phyloP scores from a whole-genome alignment of 2,797 vertebrate genomes.

The Paedocypris micromegethes region DNA sequence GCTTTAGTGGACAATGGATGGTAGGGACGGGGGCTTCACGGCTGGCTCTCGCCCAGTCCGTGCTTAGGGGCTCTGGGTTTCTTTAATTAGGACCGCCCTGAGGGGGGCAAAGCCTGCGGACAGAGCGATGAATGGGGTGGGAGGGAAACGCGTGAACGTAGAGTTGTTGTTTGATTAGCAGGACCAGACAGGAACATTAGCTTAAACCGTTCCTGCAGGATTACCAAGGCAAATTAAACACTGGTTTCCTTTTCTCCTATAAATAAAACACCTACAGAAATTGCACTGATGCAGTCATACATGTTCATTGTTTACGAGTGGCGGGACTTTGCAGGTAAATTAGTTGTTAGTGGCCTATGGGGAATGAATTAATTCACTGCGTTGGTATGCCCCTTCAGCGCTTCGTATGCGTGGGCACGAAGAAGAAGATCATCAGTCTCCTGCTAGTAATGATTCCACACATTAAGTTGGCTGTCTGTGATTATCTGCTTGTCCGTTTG shows the following conservation, averaged over 20 bases:
- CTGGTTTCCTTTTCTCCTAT: not conserved
- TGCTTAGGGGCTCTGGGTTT: slow-evolving; percentile 69
- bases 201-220: slow-evolving; percentile 38
- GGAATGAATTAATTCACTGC: too few species aligned
- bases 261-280: not conserved
- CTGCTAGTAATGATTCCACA: too few species aligned
- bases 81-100: slow-evolving; percentile 75
- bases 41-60: slow-evolving; percentile 58
- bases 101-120: slow-evolving; percentile 63
- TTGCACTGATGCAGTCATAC: not conserved
- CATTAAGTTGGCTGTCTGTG: too few species aligned
- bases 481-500: too few species aligned
- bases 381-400: too few species aligned
- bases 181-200: slow-evolving; percentile 59
- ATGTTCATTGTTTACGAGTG: not conserved
- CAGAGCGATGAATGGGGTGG: slow-evolving; percentile 59
- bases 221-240: slow-evolving; percentile 13
- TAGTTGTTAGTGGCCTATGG: too few species aligned
- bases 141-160: slow-evolving; percentile 8
- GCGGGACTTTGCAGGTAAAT: not conserved
- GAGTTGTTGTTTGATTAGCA: slow-evolving; percentile 65
- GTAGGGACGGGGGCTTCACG: slow-evolving; percentile 48
- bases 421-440: too few species aligned
- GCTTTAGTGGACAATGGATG: slow-evolving; percentile 61
- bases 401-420: too few species aligned